Evolutionary conservation across 1,140 invertebrate species (phyloP), one percentile per base, ranked within the genome.

Genomic region (Listronotus oregonensis): DNA sequence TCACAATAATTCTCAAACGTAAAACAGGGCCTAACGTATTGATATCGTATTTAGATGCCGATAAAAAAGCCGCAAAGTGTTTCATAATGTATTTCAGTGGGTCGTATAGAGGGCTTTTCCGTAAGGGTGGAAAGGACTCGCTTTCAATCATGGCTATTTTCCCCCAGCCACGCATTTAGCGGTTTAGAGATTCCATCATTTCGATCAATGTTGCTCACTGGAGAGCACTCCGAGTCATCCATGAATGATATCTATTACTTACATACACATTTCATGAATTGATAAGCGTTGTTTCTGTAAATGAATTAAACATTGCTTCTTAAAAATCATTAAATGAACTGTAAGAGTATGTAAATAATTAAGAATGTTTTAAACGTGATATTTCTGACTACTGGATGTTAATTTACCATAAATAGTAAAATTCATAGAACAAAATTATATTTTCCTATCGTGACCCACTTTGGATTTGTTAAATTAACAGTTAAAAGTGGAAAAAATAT

Each of bases 121-220:
- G 64, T 66, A 72, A 69, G 68, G 70, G 70, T 67, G 70, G 59
- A 61, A 58, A 70, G 72, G 71, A 75, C 70, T 71, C 64, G 66
- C 70, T 72, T 73, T 78, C 78, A 77, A 79, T 79, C 78, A 79
- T 77, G 76, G 77, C 75, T 79, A 79, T 79, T 75, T 77, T 71
- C 75, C 78, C 78, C 78, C 69, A 72, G 78, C 67, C 68, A 75
- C 74, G 68, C 76, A 72, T 79, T 78, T 75, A 72, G 76, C 75
- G 77, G 75, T 78, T 78, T 77, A 78, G 73, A 79, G 77, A 79
- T 79, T 79, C 77, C 77, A 78, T 79, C 76, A 78, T 77, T 78
- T 74, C 74, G 77, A 78, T 78, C 76, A 75, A 62, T 74, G 75
- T 78, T 68, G 76, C 71, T 77, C 77, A 74, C 76, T 66, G 60